These are phyloP conservation scores for Nemoura dubitans DNA, from an alignment of 2,888 invertebrate species.

Conservation along the genomic window DNA sequence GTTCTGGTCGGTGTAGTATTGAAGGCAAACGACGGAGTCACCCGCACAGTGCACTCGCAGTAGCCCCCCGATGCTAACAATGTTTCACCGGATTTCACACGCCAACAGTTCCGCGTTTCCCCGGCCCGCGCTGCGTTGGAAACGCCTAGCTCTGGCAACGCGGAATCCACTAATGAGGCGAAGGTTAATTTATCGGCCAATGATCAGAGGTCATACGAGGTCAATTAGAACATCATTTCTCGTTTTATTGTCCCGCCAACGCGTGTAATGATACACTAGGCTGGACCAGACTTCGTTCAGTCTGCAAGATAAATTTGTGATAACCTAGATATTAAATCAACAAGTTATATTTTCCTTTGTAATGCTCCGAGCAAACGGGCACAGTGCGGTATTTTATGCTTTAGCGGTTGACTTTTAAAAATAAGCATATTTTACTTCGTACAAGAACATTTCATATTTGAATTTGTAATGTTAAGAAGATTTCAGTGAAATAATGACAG, in stretches of 20 bases:
- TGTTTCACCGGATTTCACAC: conserved; percentile 13
- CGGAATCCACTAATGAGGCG: conserved; percentile 34
- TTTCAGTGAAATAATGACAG: not conserved
- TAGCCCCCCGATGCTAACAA: not conserved
- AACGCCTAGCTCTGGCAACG: not conserved
- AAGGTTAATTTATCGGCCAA: conserved; percentile 31
- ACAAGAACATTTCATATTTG: conserved; percentile 12
- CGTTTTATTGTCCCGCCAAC: conserved; percentile 13
- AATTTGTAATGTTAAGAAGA: conserved; percentile 12
- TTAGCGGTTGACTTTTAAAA: not conserved
- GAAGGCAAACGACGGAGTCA: too few species aligned
- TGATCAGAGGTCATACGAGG: conserved; percentile 33
- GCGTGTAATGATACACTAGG: not conserved
- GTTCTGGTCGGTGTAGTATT: too few species aligned
- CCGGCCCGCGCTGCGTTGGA: too few species aligned
- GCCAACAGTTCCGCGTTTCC: not conserved
- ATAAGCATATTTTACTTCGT: conserved; percentile 12
- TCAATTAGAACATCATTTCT: conserved; percentile 24
- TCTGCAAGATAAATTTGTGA: not conserved
- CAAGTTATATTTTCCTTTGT: not conserved
- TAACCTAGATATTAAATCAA: not conserved
- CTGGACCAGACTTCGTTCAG: not conserved
- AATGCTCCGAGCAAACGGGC: not conserved
- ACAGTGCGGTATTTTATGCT: not conserved
- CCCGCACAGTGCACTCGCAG: not conserved